Percentiles rank a stretch among this genome's conserved stretches.
phyloP scores from a whole-genome alignment of 2,113 vertebrate genomes.

The Callorhinus ursinus region DNA sequence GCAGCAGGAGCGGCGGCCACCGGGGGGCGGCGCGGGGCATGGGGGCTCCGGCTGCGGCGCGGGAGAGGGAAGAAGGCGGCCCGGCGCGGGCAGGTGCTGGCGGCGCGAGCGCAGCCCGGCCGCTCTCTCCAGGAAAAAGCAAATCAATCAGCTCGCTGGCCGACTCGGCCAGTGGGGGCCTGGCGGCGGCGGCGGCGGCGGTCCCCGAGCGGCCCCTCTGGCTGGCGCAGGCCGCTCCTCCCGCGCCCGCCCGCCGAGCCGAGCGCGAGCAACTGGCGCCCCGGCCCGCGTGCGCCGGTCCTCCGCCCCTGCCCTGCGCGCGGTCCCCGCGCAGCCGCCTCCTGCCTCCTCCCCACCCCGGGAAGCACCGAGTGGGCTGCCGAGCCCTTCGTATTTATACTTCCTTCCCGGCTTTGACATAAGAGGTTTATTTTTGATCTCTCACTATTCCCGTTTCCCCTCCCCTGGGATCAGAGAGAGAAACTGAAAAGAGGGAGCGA shows the following conservation, averaged over 20 bases:
- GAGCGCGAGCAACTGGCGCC: slow-evolving; percentile 55
- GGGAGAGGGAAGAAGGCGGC: neutral
- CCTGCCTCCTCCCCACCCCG: slow-evolving; percentile 73
- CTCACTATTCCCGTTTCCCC: slow-evolving; percentile 91
- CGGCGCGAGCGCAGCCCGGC: neutral
- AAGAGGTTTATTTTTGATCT: slow-evolving; percentile 95
- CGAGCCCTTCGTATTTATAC: slow-evolving; percentile 92
- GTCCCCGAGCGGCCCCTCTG: slow-evolving; percentile 57
- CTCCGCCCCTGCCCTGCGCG: slow-evolving; percentile 44
- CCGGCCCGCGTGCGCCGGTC: slow-evolving; percentile 31
- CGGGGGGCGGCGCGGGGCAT: slow-evolving; percentile 59
- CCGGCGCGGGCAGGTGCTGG: slow-evolving; percentile 63
- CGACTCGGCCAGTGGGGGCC: neutral
- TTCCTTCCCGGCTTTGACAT: slow-evolving; percentile 90
- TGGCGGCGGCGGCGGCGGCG: neutral
- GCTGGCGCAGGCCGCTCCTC: slow-evolving; percentile 31
- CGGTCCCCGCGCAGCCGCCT: slow-evolving; percentile 54
- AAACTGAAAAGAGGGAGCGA: slow-evolving; percentile 71
- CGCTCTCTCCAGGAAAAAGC: slow-evolving; percentile 40
- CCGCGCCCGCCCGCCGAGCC: neutral
- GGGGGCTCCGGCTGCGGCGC: slow-evolving; percentile 48
- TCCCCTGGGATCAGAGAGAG: slow-evolving; percentile 88
- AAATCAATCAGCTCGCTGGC: neutral
- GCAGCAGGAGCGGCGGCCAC: slow-evolving; percentile 44
- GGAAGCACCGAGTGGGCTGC: slow-evolving; percentile 84